These are phyloP conservation scores for Entomyzon cyanotis DNA, from an alignment of 2,113 vertebrate genomes.

Conservation along the genomic window DNA sequence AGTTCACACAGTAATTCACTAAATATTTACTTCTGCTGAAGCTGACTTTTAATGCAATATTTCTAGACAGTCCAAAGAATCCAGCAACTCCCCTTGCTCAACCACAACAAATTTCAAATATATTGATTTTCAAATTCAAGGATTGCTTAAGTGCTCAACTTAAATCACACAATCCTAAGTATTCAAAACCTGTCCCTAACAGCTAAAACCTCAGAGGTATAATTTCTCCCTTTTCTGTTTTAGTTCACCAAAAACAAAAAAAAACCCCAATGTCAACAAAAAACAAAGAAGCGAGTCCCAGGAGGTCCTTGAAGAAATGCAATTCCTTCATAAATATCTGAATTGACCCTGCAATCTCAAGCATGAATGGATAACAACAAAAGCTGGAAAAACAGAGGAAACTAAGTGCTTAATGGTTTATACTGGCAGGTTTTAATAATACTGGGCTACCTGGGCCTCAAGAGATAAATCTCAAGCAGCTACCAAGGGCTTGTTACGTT, in stretches of 20 bases:
- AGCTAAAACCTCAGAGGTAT: neutral
- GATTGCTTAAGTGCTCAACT: neutral
- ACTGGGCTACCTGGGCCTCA: neutral
- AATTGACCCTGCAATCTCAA: constrained; percentile 1
- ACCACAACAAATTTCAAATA: neutral
- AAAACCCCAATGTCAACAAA: neutral
- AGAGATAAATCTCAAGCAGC: neutral
- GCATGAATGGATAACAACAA: neutral
- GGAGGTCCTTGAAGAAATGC: neutral
- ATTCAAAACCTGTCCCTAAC: neutral
- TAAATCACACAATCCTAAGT: neutral
- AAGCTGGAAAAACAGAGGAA: neutral
- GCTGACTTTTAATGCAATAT: neutral
- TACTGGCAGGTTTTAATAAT: neutral
- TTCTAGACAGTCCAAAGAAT: neutral
- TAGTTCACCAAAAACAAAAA: neutral
- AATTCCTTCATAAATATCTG: neutral
- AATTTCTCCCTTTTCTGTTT: neutral
- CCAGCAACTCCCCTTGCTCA: neutral
- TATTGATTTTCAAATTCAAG: neutral
- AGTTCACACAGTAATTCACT: neutral
- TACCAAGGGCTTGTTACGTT: neutral
- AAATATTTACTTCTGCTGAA: neutral
- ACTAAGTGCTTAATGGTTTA: neutral
- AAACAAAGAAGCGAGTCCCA: neutral